Evolutionary conservation across 2,113 vertebrate genomes (phyloP).

Genomic region (Rhombomys opimus): DNA sequence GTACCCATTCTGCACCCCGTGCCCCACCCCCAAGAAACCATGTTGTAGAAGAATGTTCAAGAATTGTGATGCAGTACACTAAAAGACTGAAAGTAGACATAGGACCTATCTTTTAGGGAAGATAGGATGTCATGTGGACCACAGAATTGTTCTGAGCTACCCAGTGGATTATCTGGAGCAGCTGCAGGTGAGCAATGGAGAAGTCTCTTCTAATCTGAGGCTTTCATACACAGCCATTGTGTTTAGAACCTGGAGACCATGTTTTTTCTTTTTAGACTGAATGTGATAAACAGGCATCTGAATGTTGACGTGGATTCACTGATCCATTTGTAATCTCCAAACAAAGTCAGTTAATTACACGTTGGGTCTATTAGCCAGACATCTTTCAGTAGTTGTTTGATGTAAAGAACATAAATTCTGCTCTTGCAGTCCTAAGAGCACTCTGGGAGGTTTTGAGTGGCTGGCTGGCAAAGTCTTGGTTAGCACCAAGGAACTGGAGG

Average conservation of each 20-base stretch:
- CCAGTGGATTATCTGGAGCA: not conserved
- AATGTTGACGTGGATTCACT: not conserved
- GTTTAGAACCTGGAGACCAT: not conserved
- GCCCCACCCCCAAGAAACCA: not conserved
- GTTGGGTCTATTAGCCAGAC: not conserved
- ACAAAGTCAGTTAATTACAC: not conserved
- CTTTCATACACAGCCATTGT: not conserved
- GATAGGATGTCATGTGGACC: not conserved
- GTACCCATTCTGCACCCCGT: not conserved
- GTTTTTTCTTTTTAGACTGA: not conserved
- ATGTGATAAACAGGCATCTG: not conserved
- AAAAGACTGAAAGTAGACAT: not conserved
- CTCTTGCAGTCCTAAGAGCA: not conserved
- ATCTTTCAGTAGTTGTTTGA: not conserved
- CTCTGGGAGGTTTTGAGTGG: constrained; percentile 28
- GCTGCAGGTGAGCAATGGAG: not conserved
- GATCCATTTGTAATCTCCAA: not conserved
- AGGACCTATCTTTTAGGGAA: not conserved
- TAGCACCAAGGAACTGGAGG: not conserved
- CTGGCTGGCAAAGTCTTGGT: not conserved
- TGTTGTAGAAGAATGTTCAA: not conserved
- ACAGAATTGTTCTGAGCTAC: not conserved
- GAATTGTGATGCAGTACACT: not conserved
- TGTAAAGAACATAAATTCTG: not conserved
- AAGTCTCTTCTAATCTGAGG: not conserved